Evolutionary conservation across 2,888 invertebrate genomes (phyloP), one percentile per base, ranked within the genome.

Genomic region (Ochropleura plecta): DNA sequence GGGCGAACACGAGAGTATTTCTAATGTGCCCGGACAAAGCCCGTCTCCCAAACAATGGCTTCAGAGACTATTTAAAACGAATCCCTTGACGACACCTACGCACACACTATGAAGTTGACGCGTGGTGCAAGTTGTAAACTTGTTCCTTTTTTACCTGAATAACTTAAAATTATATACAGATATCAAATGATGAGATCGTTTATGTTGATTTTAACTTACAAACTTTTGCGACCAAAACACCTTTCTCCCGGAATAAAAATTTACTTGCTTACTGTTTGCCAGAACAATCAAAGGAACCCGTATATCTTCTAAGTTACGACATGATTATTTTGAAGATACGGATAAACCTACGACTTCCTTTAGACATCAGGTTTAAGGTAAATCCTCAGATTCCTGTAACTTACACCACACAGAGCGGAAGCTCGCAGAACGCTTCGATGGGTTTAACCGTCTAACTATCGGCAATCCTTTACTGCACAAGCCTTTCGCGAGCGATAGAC

Each of bases 381-480:
- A 48, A 18, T 6, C 40, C 20, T 10, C 40, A 12, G 0, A 10
- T n/a, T 78, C 88, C 76, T 75, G 5, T 91, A 10, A 73, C 90
- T 93, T 91, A 90, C 40, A 63, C 86, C 91, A 87, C 78, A 63
- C 74, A 59, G 79, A 87, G 84, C 92, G 93, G 94, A 94, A 93
- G 92, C 93, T 88, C 89, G 88, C 89, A 90, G 88, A 88, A 91
- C 91, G 91, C 92, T 91, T 86, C 88, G 87, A 77, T 88, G 91
- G 90, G 87, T 89, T 92, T 92, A 91, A 93, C 91, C 92, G 90
- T 92, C 87, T 91, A 93, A 91, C 92, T 92, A 91, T 91, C 89
- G 87, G 89, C 95, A 96, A 96, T 96, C 96, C 96, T 96, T 96
- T 95, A 91, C 93, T 89, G 89, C 88, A 86, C 92, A 93, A 94